These are phyloP conservation scores for Parus major DNA, from an alignment of 2,113 vertebrate genomes.

Conservation along the genomic window DNA sequence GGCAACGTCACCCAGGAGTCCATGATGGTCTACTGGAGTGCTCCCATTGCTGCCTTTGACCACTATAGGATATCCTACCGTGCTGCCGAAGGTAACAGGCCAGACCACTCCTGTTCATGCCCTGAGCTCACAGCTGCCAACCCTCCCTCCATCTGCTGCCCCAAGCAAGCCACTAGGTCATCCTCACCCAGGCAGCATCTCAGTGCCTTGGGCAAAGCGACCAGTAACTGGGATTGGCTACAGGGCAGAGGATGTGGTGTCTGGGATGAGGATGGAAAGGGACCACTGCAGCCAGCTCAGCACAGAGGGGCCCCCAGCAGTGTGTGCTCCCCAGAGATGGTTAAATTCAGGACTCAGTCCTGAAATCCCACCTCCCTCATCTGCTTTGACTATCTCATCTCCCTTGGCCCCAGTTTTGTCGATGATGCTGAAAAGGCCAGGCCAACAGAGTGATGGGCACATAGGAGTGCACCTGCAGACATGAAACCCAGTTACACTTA, in stretches of 20 bases:
- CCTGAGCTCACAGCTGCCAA: background rate
- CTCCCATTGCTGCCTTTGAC: constrained; percentile 84
- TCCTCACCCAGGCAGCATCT: background rate
- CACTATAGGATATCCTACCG: constrained; percentile 92
- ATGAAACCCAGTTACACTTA: background rate
- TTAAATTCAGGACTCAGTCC: background rate
- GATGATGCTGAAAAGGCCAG: background rate
- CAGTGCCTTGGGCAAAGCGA: background rate
- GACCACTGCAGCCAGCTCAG: accelerated
- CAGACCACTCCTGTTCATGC: background rate
- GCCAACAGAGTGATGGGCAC: background rate
- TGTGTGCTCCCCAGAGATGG: background rate
- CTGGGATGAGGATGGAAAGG: background rate
- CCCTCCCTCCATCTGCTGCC: background rate
- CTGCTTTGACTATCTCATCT: background rate
- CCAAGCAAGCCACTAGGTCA: background rate
- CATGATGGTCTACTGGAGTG: constrained; percentile 84
- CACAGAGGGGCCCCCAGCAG: background rate
- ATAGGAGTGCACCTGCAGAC: background rate
- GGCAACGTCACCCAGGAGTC: constrained; percentile 87
- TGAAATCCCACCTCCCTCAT: background rate
- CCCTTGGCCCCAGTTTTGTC: background rate
- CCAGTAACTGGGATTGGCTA: background rate
- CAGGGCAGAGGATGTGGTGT: background rate
- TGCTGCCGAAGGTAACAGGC: constrained; percentile 80